Evolutionary conservation across 2,888 invertebrate species (phyloP).

Genomic region (Ectropis crepuscularia): DNA sequence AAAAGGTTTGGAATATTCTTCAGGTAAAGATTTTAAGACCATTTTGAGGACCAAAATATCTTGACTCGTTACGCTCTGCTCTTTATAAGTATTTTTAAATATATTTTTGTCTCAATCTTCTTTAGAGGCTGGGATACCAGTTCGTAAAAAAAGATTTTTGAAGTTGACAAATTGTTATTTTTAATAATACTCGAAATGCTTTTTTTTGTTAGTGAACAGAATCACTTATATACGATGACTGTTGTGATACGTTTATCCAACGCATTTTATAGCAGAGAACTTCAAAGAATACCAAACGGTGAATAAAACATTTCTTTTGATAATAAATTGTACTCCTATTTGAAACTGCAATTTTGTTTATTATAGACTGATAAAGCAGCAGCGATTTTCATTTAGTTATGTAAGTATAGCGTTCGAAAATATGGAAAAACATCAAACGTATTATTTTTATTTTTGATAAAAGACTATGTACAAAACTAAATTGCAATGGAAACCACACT

Average conservation of each 20-base stretch:
- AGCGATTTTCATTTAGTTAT: too few relatives aligned
- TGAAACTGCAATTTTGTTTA: conserved; percentile 11
- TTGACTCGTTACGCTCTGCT: too few relatives aligned
- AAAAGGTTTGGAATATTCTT: conserved; percentile 45
- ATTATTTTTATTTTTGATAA: too few relatives aligned
- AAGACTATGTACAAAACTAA: too few relatives aligned
- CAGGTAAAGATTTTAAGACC: conserved; percentile 37
- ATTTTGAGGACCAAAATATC: conserved; percentile 18
- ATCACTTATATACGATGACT: neutral
- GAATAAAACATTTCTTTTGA: conserved; percentile 7
- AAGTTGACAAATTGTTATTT: neutral
- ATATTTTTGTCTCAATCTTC: neutral
- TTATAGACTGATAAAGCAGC: neutral
- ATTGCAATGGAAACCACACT: too few relatives aligned
- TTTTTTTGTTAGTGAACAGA: neutral
- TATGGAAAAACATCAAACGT: too few relatives aligned
- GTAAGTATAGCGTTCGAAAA: too few relatives aligned
- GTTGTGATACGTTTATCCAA: neutral
- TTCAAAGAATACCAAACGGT: conserved; percentile 24
- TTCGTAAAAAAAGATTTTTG: neutral
- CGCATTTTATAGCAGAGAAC: conserved; percentile 10
- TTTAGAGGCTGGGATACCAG: too few relatives aligned
- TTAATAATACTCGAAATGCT: neutral
- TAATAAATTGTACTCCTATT: neutral
- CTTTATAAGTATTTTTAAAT: neutral